Evolutionary conservation across 2,888 invertebrate genomes (phyloP).

Genomic region (Ectemnius continuus): DNA sequence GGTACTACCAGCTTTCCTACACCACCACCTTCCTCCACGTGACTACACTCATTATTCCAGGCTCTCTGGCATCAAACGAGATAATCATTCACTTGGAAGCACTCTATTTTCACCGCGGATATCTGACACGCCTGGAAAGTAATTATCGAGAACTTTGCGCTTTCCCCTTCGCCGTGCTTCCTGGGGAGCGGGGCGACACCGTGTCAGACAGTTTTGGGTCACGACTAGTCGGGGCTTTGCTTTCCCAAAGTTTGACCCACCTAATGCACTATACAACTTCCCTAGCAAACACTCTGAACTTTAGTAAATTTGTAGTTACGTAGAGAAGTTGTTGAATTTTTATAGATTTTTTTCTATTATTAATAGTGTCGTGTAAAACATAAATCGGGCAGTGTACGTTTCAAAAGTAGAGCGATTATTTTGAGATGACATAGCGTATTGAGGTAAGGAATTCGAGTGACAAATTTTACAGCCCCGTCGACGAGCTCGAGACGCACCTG

Average conservation of each 20-base stretch:
- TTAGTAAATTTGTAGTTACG: neutral
- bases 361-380: neutral
- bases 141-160: no score
- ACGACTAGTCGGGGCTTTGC: neutral
- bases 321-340: neutral
- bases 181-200: no score
- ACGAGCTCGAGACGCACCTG: conserved; percentile 54
- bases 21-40: no score
- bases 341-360: neutral
- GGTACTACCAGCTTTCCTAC: neutral
- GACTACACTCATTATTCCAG: no score
- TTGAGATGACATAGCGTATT: neutral
- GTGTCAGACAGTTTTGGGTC: no score
- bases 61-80: no score
- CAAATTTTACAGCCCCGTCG: conserved; percentile 53
- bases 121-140: no score
- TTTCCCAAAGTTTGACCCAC: neutral
- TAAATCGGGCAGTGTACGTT: neutral
- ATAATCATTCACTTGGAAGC: no score
- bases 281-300: no score
- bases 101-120: no score
- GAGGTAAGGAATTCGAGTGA: conserved; percentile 25
- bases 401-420: neutral
- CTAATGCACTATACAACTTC: no score
- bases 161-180: no score